These are phyloP conservation scores for Poeciliopsis turrubarensis DNA, from an alignment of 2,113 vertebrate species.

Conservation along the genomic window DNA sequence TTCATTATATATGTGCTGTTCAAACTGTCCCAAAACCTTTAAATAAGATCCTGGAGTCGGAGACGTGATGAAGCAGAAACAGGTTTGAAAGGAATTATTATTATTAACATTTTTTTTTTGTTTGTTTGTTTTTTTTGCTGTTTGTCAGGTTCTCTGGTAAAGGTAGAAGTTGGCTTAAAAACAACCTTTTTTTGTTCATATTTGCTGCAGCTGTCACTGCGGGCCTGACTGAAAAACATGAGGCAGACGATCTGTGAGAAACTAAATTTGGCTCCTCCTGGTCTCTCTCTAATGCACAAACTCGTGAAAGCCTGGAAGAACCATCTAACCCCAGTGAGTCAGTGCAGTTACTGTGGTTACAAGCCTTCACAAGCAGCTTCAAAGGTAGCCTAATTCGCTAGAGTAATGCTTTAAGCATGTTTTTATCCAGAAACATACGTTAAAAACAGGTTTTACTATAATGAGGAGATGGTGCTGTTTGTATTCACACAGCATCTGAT, in stretches of 20 bases:
- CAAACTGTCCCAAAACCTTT: slow-evolving; percentile 3
- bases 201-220: not conserved
- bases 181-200: not conserved
- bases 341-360: not conserved
- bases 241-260: not conserved
- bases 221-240: not conserved
- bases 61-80: not conserved
- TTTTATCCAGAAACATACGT: not conserved
- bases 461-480: not conserved
- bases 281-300: not conserved
- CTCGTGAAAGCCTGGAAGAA: not conserved
- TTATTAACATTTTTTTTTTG: no score
- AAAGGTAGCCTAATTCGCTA: not conserved
- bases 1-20: not conserved
- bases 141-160: not conserved
- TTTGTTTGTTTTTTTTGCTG: no score
- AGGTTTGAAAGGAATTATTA: not conserved
- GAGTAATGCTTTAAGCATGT: not conserved
- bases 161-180: not conserved
- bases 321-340: not conserved
- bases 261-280: not conserved
- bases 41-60: not conserved
- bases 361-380: not conserved
- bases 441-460: not conserved
- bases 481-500: not conserved